These are phyloP conservation scores for Sphenodon punctatus DNA, from an alignment of 2,797 vertebrate genomes.

Conservation along the genomic window DNA sequence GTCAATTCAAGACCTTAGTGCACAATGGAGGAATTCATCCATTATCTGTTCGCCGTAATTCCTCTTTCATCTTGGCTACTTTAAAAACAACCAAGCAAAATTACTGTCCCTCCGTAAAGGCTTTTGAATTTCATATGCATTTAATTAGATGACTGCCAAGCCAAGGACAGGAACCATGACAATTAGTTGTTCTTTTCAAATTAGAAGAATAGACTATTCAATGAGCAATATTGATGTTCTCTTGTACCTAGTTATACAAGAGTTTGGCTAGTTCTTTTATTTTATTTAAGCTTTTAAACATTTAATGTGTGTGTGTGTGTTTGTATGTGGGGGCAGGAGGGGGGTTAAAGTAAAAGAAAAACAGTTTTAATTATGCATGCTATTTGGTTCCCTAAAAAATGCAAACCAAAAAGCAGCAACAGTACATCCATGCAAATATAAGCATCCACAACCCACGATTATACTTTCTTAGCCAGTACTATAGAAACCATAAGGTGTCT, in stretches of 20 bases:
- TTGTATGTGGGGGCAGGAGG: too few relatives aligned
- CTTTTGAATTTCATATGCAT: slow-evolving; percentile 82
- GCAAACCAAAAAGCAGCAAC: slow-evolving; percentile 10
- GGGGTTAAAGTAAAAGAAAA: too few relatives aligned
- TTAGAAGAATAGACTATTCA: slow-evolving; percentile 76
- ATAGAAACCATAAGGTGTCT: background rate
- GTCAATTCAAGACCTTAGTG: slow-evolving; percentile 66
- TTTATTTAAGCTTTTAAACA: slow-evolving; percentile 69
- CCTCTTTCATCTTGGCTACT: slow-evolving; percentile 71
- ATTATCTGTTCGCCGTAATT: slow-evolving; percentile 73
- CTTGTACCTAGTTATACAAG: slow-evolving; percentile 62
- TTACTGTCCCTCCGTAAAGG: slow-evolving; percentile 75
- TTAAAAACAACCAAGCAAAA: slow-evolving; percentile 77
- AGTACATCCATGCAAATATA: background rate
- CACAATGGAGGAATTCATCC: slow-evolving; percentile 76
- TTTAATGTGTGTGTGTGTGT: slow-evolving; percentile 67
- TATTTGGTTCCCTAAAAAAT: slow-evolving; percentile 48
- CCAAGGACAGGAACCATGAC: slow-evolving; percentile 77
- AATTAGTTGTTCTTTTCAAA: slow-evolving; percentile 81
- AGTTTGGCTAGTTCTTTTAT: slow-evolving; percentile 57
- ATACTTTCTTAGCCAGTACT: too few relatives aligned
- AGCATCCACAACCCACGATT: background rate
- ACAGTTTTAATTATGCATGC: slow-evolving; percentile 23
- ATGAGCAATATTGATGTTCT: slow-evolving; percentile 75
- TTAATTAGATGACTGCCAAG: slow-evolving; percentile 82